These are phyloP conservation scores for Dioctria rufipes DNA, from an alignment of 2,888 invertebrate genomes.

Conservation along the genomic window DNA sequence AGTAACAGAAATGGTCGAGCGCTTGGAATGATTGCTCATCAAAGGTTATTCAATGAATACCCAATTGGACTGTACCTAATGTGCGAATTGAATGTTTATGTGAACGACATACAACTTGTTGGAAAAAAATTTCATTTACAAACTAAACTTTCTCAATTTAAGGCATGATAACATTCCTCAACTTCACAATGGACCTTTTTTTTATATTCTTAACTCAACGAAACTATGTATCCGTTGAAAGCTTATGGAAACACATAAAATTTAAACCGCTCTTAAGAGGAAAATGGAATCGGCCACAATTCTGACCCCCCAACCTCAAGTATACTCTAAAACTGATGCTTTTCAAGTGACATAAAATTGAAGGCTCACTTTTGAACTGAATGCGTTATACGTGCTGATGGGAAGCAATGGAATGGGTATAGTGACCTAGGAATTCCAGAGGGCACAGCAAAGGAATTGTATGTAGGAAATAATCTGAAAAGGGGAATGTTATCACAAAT, in stretches of 20 bases:
- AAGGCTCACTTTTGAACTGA: slow-evolving; percentile 1
- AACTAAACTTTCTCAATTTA: neutral
- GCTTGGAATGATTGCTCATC: no score
- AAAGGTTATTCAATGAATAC: no score
- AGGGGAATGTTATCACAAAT: neutral
- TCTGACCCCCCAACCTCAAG: neutral
- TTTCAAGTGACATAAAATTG: slow-evolving; percentile 3
- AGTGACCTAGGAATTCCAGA: neutral
- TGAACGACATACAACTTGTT: neutral
- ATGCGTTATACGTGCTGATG: neutral
- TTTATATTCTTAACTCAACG: neutral
- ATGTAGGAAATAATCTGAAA: neutral
- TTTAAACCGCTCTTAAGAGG: slow-evolving; percentile 3
- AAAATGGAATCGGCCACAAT: slow-evolving; percentile 10
- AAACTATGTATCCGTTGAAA: neutral
- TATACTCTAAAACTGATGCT: neutral
- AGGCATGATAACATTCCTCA: neutral
- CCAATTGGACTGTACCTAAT: no score
- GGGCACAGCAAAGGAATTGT: neutral
- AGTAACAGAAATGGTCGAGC: no score
- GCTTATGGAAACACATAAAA: slow-evolving; percentile 1
- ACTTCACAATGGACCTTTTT: neutral
- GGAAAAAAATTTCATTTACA: neutral
- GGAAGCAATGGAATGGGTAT: neutral
- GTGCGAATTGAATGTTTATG: no score